phyloP scores from a whole-genome alignment of 2,888 invertebrate species.

The Plagodis dolabraria region DNA sequence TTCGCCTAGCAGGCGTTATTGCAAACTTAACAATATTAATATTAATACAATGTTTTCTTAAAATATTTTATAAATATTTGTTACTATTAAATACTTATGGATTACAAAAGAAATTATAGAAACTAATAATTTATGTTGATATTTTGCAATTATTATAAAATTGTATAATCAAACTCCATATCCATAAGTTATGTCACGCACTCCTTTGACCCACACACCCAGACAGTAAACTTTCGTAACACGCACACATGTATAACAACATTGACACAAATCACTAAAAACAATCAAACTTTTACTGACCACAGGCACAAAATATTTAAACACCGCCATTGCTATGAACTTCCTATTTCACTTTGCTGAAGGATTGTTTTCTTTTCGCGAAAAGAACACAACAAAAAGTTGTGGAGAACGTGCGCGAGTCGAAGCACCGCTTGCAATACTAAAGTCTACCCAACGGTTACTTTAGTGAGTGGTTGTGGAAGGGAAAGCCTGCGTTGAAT shows the following conservation, averaged over 20 bases:
- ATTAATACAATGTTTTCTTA: too few species aligned
- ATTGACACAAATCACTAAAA: neutral
- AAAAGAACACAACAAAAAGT: neutral
- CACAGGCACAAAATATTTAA: slow-evolving; percentile 41
- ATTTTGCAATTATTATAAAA: too few species aligned
- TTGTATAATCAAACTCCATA: neutral
- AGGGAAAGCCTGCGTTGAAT: slow-evolving; percentile 53
- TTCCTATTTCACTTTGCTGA: neutral
- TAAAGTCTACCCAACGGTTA: slow-evolving; percentile 20
- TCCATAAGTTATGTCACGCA: slow-evolving; percentile 21
- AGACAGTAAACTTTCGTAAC: slow-evolving; percentile 23
- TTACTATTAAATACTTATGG: too few species aligned
- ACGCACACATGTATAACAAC: slow-evolving; percentile 2
- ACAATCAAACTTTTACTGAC: slow-evolving; percentile 32
- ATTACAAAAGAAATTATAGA: too few species aligned
- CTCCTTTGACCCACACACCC: slow-evolving; percentile 33
- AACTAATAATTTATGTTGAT: too few species aligned
- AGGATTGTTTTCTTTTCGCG: slow-evolving; percentile 7
- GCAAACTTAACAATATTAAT: too few species aligned
- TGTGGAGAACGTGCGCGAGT: slow-evolving; percentile 23
- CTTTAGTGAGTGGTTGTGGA: slow-evolving; percentile 40
- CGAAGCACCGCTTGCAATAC: slow-evolving; percentile 27
- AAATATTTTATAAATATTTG: too few species aligned
- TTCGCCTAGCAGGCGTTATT: too few species aligned
- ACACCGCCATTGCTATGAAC: slow-evolving; percentile 39